These are phyloP conservation scores for Pimephales promelas DNA, from an alignment of 2,113 vertebrate genomes.

Conservation along the genomic window DNA sequence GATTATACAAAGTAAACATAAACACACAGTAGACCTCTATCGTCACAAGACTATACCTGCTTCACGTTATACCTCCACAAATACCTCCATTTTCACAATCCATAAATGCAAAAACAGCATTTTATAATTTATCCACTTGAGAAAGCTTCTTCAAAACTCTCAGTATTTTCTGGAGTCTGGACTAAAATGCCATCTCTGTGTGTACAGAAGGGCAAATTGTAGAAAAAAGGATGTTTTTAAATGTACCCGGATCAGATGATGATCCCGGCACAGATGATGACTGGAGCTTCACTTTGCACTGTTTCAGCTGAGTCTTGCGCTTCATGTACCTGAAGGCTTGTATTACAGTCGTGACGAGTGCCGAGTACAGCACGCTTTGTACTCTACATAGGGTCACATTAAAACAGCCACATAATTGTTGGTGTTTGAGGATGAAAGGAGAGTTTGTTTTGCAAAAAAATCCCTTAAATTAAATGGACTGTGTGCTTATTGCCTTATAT, in stretches of 20 bases:
- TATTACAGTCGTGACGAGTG: slow-evolving; percentile 43
- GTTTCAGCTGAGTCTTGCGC: slow-evolving; percentile 50
- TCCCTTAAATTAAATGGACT: background rate
- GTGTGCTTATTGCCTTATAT: background rate
- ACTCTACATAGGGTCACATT: slow-evolving; percentile 27
- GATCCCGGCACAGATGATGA: slow-evolving; percentile 29
- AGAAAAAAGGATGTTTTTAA: background rate
- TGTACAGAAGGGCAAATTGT: background rate
- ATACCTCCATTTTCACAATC: no score
- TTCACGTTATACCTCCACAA: no score
- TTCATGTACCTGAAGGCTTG: slow-evolving; percentile 40
- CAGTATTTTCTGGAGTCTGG: no score
- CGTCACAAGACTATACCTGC: no score
- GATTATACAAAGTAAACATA: background rate
- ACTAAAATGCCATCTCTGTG: background rate
- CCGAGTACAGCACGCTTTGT: slow-evolving; percentile 41
- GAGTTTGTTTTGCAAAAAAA: background rate
- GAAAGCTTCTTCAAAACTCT: no score
- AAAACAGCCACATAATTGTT: slow-evolving; percentile 11
- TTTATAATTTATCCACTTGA: no score
- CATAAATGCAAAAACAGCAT: no score
- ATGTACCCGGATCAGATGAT: background rate
- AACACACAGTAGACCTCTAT: no score
- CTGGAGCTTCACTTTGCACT: slow-evolving; percentile 39
- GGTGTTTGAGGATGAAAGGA: slow-evolving; percentile 19